Conservation (phyloP, 2,888 invertebrate species). For the Hylaea fasciaria region DNA sequence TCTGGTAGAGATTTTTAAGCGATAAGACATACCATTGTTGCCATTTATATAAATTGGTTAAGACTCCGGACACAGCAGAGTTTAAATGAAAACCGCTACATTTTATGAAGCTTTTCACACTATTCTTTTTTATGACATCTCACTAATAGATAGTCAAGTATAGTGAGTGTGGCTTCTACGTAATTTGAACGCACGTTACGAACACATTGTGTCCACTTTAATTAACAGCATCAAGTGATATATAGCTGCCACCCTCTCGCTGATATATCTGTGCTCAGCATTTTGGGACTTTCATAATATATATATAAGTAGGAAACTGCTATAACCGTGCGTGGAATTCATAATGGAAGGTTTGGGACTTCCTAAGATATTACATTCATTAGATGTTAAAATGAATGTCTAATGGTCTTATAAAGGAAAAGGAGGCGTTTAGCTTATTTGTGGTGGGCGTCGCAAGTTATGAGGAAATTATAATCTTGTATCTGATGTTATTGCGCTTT, state of each 20-base stretch:
- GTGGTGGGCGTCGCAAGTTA: too few relatives aligned
- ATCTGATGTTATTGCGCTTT: too few relatives aligned
- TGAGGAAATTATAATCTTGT: too few relatives aligned
- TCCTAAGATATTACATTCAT: slow-evolving; percentile 23
- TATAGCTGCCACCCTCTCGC: slow-evolving; percentile 20
- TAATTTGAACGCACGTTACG: slow-evolving; percentile 20
- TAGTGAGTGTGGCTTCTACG: slow-evolving; percentile 6
- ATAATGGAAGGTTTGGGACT: slow-evolving; percentile 1
- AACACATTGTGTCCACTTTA: slow-evolving; percentile 32
- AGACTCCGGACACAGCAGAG: too few relatives aligned
- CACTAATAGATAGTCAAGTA: not conserved
- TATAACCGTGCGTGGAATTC: slow-evolving; percentile 3
- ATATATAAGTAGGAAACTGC: slow-evolving; percentile 10
- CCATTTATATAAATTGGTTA: too few relatives aligned
- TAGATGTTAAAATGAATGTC: not conserved
- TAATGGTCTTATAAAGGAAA: not conserved
- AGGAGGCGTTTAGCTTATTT: too few relatives aligned
- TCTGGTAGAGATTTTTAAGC: too few relatives aligned
- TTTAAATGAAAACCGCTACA: too few relatives aligned
- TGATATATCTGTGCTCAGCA: slow-evolving; percentile 26
- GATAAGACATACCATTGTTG: too few relatives aligned
- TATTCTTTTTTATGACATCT: not conserved
- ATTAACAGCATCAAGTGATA: slow-evolving; percentile 29
- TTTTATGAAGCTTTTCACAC: too few relatives aligned
- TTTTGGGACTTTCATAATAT: slow-evolving; percentile 23